A percentile compares a stretch with the other conserved stretches of the same genome.
These are phyloP conservation scores for Eleutherodactylus coqui DNA, from an alignment of 2,797 vertebrate species.

Conservation along the genomic window DNA sequence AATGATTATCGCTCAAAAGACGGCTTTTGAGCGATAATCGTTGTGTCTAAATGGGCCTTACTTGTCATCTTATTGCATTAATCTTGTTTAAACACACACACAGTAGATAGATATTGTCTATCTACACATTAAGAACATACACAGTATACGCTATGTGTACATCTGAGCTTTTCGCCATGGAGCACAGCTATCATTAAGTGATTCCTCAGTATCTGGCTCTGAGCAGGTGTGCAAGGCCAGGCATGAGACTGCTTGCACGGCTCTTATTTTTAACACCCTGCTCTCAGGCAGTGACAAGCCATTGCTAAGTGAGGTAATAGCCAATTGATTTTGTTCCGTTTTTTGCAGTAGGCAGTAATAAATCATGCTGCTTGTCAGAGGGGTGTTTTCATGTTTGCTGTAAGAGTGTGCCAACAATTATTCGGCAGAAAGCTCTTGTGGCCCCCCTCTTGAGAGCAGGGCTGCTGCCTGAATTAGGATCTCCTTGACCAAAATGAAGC, in stretches of 20 bases:
- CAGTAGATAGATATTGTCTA: not conserved
- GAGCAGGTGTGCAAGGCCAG: constrained; percentile 74
- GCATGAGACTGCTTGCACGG: constrained; percentile 74
- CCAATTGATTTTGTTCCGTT: constrained; percentile 97
- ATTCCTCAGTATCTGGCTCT: constrained; percentile 53
- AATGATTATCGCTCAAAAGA: too few species aligned
- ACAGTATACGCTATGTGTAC: not conserved
- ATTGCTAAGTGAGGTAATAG: constrained; percentile 95
- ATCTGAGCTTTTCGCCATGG: not conserved
- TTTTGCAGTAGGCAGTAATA: constrained; percentile 93
- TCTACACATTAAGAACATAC: not conserved
- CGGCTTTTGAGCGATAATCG: too few species aligned
- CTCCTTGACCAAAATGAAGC: constrained; percentile 65
- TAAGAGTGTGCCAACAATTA: constrained; percentile 91
- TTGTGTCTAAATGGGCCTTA: too few species aligned
- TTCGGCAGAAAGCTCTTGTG: constrained; percentile 84
- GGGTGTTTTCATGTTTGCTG: constrained; percentile 85
- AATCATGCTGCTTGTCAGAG: constrained; percentile 93
- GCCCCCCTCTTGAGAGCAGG: constrained; percentile 72
- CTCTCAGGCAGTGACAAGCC: constrained; percentile 91
- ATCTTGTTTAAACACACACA: too few species aligned
- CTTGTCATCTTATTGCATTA: too few species aligned
- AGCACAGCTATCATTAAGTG: constrained; percentile 25
- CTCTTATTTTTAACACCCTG: constrained; percentile 90
- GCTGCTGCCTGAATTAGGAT: constrained; percentile 67